These are phyloP conservation scores for silkworm (Bombyx mori) DNA, from an alignment of 1,140 invertebrate species.

Conservation along the genomic window DNA sequence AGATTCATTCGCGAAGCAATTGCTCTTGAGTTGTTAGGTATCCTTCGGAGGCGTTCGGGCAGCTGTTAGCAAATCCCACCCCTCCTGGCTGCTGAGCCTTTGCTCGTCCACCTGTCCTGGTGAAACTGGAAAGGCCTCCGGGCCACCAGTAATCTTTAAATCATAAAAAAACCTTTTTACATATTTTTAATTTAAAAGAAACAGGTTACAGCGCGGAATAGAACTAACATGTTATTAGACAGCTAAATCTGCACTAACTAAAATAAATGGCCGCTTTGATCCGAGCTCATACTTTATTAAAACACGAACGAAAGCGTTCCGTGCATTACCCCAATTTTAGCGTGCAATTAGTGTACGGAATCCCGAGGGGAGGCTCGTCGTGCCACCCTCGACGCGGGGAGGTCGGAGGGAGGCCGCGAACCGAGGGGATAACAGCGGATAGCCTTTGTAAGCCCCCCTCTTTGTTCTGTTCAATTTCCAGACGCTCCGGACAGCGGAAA, in stretches of 20 bases:
- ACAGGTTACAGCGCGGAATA: neutral
- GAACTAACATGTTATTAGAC: slow-evolving; percentile 9
- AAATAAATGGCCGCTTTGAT: slow-evolving; percentile 61
- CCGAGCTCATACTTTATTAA: slow-evolving; percentile 61
- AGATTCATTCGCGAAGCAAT: no score
- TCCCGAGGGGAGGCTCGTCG: slow-evolving; percentile 39
- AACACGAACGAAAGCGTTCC: slow-evolving; percentile 43
- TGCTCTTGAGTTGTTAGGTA: no score
- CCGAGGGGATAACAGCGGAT: slow-evolving; percentile 20
- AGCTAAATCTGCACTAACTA: slow-evolving; percentile 47
- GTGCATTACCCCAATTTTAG: slow-evolving; percentile 67
- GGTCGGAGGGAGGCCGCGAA: slow-evolving; percentile 10
- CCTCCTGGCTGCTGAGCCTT: no score
- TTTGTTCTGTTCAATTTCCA: slow-evolving; percentile 54
- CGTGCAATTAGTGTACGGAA: slow-evolving; percentile 61
- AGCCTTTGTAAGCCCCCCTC: slow-evolving; percentile 44
- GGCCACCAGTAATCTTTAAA: no score
- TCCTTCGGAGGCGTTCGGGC: no score
- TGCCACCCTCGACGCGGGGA: slow-evolving; percentile 17
- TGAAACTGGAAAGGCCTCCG: no score
- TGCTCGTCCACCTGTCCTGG: no score
- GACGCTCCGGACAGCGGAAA: slow-evolving; percentile 47
- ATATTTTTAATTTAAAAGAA: no score
- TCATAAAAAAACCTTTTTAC: no score
- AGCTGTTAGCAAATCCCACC: no score